A percentile compares a stretch with the other conserved stretches of the same genome.
phyloP scores from a whole-genome alignment of 2,888 invertebrate genomes.

The Lydus trimaculatus region DNA sequence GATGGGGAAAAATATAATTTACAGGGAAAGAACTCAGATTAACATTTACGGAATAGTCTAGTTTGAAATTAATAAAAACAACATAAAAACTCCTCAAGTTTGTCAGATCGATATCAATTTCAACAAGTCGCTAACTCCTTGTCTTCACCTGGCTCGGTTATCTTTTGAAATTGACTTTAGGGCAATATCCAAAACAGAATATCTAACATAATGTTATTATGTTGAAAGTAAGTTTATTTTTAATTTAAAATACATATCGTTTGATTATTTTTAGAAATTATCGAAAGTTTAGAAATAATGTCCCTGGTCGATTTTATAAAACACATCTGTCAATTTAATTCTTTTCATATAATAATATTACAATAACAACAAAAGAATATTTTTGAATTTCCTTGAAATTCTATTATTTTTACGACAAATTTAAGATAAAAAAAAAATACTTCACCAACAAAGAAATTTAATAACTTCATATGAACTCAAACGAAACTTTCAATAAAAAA shows the following conservation, averaged over 20 bases:
- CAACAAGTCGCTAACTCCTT: slow-evolving; percentile 25
- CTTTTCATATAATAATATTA: not conserved
- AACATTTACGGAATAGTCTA: not conserved
- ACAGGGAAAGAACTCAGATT: not conserved
- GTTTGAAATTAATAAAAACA: slow-evolving; percentile 23
- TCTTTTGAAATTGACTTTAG: slow-evolving; percentile 32
- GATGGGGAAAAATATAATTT: not conserved
- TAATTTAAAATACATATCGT: slow-evolving; percentile 30
- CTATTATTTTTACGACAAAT: no score
- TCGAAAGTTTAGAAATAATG: not conserved
- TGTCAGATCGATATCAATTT: slow-evolving; percentile 32
- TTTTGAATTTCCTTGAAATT: not conserved
- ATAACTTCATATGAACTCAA: not conserved
- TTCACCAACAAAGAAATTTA: not conserved
- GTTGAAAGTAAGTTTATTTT: slow-evolving; percentile 35
- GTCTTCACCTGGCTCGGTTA: slow-evolving; percentile 30
- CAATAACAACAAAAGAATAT: not conserved
- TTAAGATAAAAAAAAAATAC: not conserved
- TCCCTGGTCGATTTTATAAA: not conserved
- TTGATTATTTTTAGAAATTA: not conserved
- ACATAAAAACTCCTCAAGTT: slow-evolving; percentile 25
- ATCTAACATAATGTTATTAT: slow-evolving; percentile 30
- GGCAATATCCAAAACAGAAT: slow-evolving; percentile 33
- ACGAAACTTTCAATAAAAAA: not conserved
- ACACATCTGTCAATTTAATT: not conserved